phyloP scores from a whole-genome alignment of 2,797 vertebrate genomes.

The Phrynocephalus forsythii region DNA sequence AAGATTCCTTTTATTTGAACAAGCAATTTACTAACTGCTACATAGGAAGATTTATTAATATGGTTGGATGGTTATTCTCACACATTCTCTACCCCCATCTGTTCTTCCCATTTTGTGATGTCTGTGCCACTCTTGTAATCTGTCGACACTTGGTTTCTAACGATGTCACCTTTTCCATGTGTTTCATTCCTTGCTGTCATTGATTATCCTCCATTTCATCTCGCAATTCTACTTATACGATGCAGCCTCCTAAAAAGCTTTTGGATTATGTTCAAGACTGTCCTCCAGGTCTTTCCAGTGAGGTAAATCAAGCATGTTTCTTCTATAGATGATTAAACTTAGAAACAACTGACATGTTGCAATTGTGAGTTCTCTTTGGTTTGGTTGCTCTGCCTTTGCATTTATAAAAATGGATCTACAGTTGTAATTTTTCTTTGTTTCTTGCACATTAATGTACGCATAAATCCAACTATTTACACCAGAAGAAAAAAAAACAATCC shows the following conservation, averaged over 20 bases:
- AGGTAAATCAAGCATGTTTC: slow-evolving; percentile 90
- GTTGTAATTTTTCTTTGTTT: slow-evolving; percentile 63
- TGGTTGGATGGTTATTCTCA: slow-evolving; percentile 47
- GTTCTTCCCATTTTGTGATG: slow-evolving; percentile 37
- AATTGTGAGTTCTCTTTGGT: slow-evolving; percentile 32
- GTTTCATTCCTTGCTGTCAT: slow-evolving; percentile 89
- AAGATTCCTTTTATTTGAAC: slow-evolving; percentile 35
- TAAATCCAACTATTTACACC: slow-evolving; percentile 61
- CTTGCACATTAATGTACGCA: slow-evolving; percentile 62
- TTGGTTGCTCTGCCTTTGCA: slow-evolving; percentile 4
- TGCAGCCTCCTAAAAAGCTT: slow-evolving; percentile 99
- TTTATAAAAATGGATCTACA: slow-evolving; percentile 8
- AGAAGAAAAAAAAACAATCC: slow-evolving; percentile 60
- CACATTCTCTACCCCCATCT: slow-evolving; percentile 62
- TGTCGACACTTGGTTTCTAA: slow-evolving; percentile 76
- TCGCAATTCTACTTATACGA: slow-evolving; percentile 86
- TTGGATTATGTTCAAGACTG: slow-evolving; percentile 99
- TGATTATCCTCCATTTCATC: slow-evolving; percentile 93
- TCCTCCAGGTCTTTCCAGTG: slow-evolving; percentile 88
- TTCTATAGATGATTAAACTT: slow-evolving; percentile 69
- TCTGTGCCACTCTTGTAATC: slow-evolving; percentile 71
- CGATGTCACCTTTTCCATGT: slow-evolving; percentile 91
- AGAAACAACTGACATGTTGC: slow-evolving; percentile 57
- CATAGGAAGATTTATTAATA: slow-evolving; percentile 56
- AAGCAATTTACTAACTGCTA: slow-evolving; percentile 45